phyloP scores from a whole-genome alignment of 2,888 invertebrate genomes.

The Synergus gifuensis region DNA sequence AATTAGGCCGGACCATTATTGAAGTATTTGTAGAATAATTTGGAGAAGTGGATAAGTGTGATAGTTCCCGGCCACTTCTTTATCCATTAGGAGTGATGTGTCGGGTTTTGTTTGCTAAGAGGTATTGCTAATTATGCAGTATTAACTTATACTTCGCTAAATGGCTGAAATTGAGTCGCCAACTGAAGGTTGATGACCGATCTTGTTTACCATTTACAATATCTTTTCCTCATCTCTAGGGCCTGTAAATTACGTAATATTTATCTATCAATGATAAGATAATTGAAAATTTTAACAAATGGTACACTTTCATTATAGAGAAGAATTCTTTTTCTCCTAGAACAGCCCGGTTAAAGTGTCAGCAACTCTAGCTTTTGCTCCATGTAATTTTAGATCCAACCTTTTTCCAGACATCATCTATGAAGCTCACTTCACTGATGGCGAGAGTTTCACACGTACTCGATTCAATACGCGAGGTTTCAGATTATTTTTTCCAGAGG shows the following conservation, averaged over 20 bases:
- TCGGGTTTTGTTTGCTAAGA: neutral
- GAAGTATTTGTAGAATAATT: neutral
- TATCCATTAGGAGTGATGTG: neutral
- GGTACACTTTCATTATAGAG: neutral
- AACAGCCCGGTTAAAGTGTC: neutral
- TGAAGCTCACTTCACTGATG: neutral
- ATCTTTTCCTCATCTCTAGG: too few species aligned
- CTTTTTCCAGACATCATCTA: neutral
- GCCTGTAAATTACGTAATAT: too few species aligned
- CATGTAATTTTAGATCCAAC: neutral
- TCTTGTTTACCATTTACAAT: too few species aligned
- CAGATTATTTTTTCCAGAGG: constrained; percentile 9
- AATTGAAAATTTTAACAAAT: too few species aligned
- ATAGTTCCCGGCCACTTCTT: neutral
- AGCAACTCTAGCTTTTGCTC: constrained; percentile 24
- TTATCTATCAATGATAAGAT: too few species aligned
- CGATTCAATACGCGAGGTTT: constrained; percentile 32
- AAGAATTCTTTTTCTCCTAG: constrained; percentile 21
- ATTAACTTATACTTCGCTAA: too few species aligned
- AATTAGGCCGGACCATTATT: neutral
- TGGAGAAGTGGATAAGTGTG: neutral
- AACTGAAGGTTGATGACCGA: too few species aligned
- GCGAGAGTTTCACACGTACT: constrained; percentile 35
- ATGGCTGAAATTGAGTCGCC: too few species aligned
- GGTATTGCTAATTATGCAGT: too few species aligned